phyloP scores from a whole-genome alignment of 1,140 invertebrate species.

The Bombus affinis region DNA sequence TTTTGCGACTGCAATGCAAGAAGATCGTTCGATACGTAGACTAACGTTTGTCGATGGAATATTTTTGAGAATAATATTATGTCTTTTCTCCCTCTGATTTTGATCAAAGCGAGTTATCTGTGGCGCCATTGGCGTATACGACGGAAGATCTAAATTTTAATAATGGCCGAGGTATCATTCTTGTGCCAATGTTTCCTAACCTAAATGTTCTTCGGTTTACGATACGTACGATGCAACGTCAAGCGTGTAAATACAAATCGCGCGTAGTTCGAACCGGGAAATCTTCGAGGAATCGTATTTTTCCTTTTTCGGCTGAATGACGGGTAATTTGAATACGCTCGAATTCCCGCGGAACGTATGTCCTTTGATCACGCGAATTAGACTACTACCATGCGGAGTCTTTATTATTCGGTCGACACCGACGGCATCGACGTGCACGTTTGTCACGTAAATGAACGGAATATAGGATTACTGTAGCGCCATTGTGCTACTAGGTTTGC shows the following conservation, averaged over 20 bases:
- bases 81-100: neutral
- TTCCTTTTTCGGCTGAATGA: neutral
- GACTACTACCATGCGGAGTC: constrained; percentile 4
- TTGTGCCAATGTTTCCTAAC: neutral
- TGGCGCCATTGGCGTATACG: neutral
- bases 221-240: neutral
- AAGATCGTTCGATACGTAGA: neutral
- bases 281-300: neutral
- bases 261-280: neutral
- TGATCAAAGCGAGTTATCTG: neutral
- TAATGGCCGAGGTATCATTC: neutral
- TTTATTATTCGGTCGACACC: constrained; percentile 27
- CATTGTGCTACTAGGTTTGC: constrained; percentile 57
- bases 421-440: constrained; percentile 39
- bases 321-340: constrained; percentile 25
- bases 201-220: neutral
- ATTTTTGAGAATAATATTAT: neutral
- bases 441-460: constrained; percentile 61
- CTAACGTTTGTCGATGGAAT: neutral
- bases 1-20: neutral
- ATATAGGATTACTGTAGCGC: constrained; percentile 37
- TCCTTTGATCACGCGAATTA: constrained; percentile 19
- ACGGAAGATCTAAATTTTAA: neutral
- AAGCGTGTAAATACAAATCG: neutral
- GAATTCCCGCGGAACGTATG: constrained; percentile 2